Evolutionary conservation across 1,140 invertebrate species (phyloP).

Genomic region (Hypothenemus hampei): DNA sequence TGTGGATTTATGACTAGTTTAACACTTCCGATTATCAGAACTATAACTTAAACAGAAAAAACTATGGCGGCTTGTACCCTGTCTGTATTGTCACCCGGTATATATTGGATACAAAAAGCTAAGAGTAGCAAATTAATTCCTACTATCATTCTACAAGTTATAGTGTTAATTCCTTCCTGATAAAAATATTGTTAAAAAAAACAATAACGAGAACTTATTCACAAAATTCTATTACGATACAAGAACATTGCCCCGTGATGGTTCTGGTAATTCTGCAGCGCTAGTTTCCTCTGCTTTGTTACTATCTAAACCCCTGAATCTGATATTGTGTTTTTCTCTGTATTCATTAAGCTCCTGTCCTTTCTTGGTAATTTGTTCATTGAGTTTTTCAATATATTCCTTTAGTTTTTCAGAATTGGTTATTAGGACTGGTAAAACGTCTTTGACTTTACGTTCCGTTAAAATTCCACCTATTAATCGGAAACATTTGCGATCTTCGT

Average conservation of each 20-base stretch:
- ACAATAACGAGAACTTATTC: too few relatives aligned
- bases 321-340: slow-evolving; percentile 86
- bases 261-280: slow-evolving; percentile 22
- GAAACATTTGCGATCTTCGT: slow-evolving; percentile 84
- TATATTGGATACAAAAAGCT: too few relatives aligned
- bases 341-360: slow-evolving; percentile 90
- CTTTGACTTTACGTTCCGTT: slow-evolving; percentile 87
- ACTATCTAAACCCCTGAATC: slow-evolving; percentile 62
- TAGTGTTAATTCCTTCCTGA: too few relatives aligned
- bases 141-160: too few relatives aligned
- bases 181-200: too few relatives aligned
- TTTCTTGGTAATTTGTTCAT: slow-evolving; percentile 78
- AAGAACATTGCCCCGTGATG: slow-evolving; percentile 42
- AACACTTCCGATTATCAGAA: too few relatives aligned
- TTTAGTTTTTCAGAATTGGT: slow-evolving; percentile 79
- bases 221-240: slow-evolving; percentile 42
- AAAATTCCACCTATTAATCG: slow-evolving; percentile 90
- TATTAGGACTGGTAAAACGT: slow-evolving; percentile 79
- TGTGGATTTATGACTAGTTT: too few relatives aligned
- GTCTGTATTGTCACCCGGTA: too few relatives aligned
- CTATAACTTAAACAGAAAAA: too few relatives aligned
- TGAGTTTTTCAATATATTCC: slow-evolving; percentile 70
- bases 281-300: slow-evolving; percentile 42
- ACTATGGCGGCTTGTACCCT: too few relatives aligned
- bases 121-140: too few relatives aligned